phyloP scores from a whole-genome alignment of 2,113 vertebrate genomes.

The Hiodon tergisus region DNA sequence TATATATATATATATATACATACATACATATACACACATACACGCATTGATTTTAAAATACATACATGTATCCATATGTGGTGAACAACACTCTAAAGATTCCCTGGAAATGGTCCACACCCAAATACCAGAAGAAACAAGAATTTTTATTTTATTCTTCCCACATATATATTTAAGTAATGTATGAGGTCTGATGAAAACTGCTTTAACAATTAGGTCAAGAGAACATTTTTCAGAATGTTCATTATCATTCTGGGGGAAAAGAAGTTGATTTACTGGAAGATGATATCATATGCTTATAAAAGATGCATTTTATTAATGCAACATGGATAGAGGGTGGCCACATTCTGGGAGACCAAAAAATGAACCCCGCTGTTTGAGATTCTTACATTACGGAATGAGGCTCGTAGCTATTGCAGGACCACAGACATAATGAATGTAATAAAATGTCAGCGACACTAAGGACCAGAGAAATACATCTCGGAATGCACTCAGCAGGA shows the following conservation, averaged over 20 bases:
- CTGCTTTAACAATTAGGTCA: no score
- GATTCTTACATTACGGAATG: not conserved
- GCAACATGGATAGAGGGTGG: not conserved
- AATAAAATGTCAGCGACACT: not conserved
- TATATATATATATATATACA: no score
- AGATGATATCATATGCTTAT: not conserved
- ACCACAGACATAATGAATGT: constrained; percentile 3
- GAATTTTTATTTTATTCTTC: no score
- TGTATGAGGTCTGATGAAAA: no score
- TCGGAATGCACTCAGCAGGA: no score
- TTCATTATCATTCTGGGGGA: not conserved
- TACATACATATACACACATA: no score
- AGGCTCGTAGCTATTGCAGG: not conserved
- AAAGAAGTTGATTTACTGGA: not conserved
- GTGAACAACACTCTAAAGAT: no score
- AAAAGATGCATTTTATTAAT: constrained; percentile 15
- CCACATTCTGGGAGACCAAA: constrained; percentile 7
- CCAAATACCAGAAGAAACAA: no score
- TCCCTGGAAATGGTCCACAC: no score
- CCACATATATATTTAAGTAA: no score
- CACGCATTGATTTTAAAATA: no score
- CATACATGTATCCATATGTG: no score
- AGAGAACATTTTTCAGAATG: not conserved
- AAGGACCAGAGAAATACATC: not conserved
- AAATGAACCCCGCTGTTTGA: not conserved